These are phyloP conservation scores for Sminthurinus signatus DNA, from an alignment of 1,140 invertebrate genomes.

Conservation along the genomic window DNA sequence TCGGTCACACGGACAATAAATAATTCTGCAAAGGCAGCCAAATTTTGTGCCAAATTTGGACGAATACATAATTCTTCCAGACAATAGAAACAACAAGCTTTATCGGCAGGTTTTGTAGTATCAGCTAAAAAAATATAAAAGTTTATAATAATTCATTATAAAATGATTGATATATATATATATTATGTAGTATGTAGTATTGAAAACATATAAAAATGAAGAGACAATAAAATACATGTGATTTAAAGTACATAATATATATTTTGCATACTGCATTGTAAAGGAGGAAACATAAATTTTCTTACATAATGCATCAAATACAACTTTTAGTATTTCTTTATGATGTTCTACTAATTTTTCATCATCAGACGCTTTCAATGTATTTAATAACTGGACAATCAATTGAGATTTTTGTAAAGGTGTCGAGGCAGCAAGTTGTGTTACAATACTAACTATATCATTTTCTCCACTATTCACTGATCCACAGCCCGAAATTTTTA, in stretches of 20 bases:
- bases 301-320: slow-evolving; percentile 40
- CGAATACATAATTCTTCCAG: slow-evolving; percentile 38
- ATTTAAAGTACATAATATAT: too few species aligned
- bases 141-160: too few species aligned
- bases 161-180: too few species aligned
- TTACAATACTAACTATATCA: slow-evolving; percentile 26
- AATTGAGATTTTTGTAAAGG: slow-evolving; percentile 17
- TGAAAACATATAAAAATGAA: too few species aligned
- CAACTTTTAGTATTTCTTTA: slow-evolving; percentile 39
- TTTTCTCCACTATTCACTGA: slow-evolving; percentile 6
- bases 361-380: slow-evolving; percentile 31
- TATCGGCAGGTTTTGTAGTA: slow-evolving; percentile 28
- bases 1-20: slow-evolving; percentile 40
- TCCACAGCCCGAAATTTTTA: slow-evolving; percentile 31
- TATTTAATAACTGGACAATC: slow-evolving; percentile 13
- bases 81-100: slow-evolving; percentile 33
- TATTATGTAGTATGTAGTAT: too few species aligned
- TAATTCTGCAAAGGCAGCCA: slow-evolving; percentile 37
- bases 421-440: slow-evolving; percentile 22
- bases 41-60: slow-evolving; percentile 13
- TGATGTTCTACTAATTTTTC: slow-evolving; percentile 36
- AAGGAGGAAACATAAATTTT: too few species aligned
- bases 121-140: too few species aligned
- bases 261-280: too few species aligned
- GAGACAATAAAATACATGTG: too few species aligned